phyloP scores from a whole-genome alignment of 2,113 vertebrate genomes.

The Etia nguti region DNA sequence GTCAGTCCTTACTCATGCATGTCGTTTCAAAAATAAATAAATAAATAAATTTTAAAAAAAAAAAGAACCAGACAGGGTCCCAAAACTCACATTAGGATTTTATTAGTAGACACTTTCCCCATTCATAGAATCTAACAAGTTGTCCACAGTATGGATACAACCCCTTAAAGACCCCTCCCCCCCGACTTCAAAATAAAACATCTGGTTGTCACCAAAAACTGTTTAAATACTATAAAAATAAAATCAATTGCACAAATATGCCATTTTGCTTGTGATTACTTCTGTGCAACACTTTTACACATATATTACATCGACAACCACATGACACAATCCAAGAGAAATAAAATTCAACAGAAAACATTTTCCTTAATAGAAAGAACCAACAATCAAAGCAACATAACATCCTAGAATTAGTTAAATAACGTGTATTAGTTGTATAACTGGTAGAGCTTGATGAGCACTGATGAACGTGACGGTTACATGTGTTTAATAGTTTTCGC shows the following conservation, averaged over 20 bases:
- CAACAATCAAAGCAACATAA: conserved; percentile 3
- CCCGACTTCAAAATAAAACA: conserved; percentile 52
- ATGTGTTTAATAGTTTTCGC: neutral
- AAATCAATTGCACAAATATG: conserved; percentile 66
- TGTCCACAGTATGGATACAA: conserved; percentile 32
- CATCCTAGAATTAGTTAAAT: neutral
- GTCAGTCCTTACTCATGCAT: neutral
- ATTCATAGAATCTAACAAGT: conserved; percentile 37
- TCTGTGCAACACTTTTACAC: conserved; percentile 49
- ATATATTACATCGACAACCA: conserved; percentile 33
- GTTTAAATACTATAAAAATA: conserved; percentile 79
- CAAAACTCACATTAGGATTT: conserved; percentile 59
- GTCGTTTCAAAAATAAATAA: neutral
- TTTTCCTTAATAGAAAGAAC: neutral
- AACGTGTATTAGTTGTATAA: neutral
- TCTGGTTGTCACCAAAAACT: conserved; percentile 50
- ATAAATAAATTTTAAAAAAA: no score
- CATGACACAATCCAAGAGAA: conserved; percentile 11
- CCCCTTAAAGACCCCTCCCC: neutral
- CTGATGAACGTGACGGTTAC: neutral
- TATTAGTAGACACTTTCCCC: conserved; percentile 64
- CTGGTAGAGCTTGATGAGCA: neutral
- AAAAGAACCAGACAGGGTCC: neutral
- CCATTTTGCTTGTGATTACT: conserved; percentile 47
- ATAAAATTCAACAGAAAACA: neutral